Percentiles rank a stretch among this genome's conserved stretches.
Evolutionary conservation across 2,888 invertebrate genomes (phyloP).

Genomic region (Auanema freiburgensis): DNA sequence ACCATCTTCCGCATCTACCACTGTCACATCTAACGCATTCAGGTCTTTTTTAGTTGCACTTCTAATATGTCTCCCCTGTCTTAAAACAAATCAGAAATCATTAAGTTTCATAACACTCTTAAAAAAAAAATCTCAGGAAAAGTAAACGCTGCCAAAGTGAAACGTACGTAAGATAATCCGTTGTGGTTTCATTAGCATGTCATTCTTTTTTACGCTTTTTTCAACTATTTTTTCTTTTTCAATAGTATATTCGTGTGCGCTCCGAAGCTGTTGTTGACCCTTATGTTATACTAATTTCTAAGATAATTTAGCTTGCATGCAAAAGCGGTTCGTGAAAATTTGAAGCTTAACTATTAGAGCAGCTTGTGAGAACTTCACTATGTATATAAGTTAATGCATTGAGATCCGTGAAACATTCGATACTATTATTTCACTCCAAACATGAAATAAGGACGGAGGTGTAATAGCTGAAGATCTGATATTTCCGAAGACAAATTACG

Average conservation of each 20-base stretch:
- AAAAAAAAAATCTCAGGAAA: conserved; percentile 12
- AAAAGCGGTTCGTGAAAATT: no score
- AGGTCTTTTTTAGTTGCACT: conserved; percentile 15
- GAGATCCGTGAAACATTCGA: no score
- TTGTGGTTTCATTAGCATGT: background rate
- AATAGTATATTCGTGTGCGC: background rate
- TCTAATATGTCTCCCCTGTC: background rate
- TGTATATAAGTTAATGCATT: no score
- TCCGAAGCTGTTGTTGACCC: background rate
- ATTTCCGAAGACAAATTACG: no score
- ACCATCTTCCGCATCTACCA: conserved; percentile 18
- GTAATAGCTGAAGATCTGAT: no score
- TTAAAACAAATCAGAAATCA: background rate
- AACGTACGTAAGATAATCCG: conserved; percentile 21
- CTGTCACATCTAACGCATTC: conserved; percentile 21
- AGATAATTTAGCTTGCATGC: no score
- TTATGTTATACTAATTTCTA: no score
- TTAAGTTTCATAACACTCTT: no score
- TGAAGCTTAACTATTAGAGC: no score
- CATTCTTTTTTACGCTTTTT: background rate
- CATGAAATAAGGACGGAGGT: no score
- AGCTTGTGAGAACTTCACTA: no score
- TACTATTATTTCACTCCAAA: no score
- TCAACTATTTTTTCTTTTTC: background rate
- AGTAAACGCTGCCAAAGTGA: conserved; percentile 25